These are phyloP conservation scores for Arctopsyche grandis DNA, from an alignment of 1,140 invertebrate species.

Conservation along the genomic window DNA sequence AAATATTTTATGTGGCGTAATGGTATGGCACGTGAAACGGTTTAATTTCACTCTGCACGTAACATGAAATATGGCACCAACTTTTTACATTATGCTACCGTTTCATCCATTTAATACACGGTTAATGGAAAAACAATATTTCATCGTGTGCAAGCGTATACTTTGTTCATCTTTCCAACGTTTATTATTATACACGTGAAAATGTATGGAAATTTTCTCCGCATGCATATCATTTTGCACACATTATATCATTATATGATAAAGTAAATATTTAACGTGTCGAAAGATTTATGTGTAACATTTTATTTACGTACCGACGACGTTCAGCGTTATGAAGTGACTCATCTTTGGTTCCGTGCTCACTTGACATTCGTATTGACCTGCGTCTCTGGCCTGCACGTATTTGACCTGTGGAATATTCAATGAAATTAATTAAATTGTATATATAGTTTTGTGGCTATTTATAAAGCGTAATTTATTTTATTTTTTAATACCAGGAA, in stretches of 20 bases:
- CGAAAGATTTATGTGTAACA: not conserved
- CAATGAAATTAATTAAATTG: not conserved
- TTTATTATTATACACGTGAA: too few relatives aligned
- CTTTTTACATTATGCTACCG: slow-evolving; percentile 17
- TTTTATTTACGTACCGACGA: slow-evolving; percentile 79
- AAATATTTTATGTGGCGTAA: slow-evolving; percentile 5
- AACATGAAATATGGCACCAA: slow-evolving; percentile 31
- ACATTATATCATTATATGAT: not conserved
- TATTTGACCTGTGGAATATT: slow-evolving; percentile 67
- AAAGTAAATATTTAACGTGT: not conserved
- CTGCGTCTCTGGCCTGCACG: slow-evolving; percentile 82
- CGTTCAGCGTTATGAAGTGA: slow-evolving; percentile 86
- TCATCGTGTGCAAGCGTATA: not conserved
- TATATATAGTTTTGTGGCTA: too few relatives aligned
- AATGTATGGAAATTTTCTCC: too few relatives aligned
- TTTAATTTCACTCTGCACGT: slow-evolving; percentile 33
- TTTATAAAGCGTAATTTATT: too few relatives aligned
- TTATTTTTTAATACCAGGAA: too few relatives aligned
- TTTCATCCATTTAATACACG: slow-evolving; percentile 16
- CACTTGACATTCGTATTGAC: slow-evolving; percentile 93
- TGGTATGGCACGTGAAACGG: slow-evolving; percentile 15
- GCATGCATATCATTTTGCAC: too few relatives aligned
- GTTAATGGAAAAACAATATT: slow-evolving; percentile 24
- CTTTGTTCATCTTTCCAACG: not conserved
- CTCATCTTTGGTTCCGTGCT: slow-evolving; percentile 93